These are phyloP conservation scores for Neodontobutis hainanensis DNA, from an alignment of 2,113 vertebrate genomes.

Conservation along the genomic window DNA sequence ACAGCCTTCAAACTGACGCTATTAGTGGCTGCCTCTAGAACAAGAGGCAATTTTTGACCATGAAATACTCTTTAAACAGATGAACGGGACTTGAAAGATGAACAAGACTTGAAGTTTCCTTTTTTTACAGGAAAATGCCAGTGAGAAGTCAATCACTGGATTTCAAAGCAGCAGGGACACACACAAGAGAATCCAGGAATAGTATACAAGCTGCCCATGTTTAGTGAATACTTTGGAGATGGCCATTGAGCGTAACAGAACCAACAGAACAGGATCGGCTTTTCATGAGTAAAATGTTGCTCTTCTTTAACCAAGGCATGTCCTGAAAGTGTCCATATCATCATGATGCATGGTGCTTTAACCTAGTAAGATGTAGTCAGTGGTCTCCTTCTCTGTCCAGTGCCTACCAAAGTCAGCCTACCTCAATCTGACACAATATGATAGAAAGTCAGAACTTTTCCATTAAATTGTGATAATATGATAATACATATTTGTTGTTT, in stretches of 20 bases:
- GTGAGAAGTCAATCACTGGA: constrained; percentile 66
- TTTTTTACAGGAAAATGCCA: constrained; percentile 58
- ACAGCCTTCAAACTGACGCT: constrained; percentile 70
- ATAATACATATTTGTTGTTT: too few relatives aligned
- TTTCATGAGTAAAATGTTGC: constrained; percentile 39
- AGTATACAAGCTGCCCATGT: constrained; percentile 33
- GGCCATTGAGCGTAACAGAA: constrained; percentile 31
- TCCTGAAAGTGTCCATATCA: constrained; percentile 40
- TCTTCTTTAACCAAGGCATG: constrained; percentile 34
- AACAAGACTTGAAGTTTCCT: constrained; percentile 56
- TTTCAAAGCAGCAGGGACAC: constrained; percentile 61
- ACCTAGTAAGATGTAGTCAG: too few relatives aligned
- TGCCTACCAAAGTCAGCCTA: too few relatives aligned
- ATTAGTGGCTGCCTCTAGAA: constrained; percentile 67
- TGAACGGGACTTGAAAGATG: constrained; percentile 65
- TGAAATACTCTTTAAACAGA: constrained; percentile 71
- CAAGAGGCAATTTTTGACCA: constrained; percentile 67
- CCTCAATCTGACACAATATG: too few relatives aligned
- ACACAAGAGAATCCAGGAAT: constrained; percentile 33
- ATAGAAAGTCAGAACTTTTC: too few relatives aligned
- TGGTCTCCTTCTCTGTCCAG: too few relatives aligned
- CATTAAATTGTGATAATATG: too few relatives aligned
- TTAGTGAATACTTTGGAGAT: constrained; percentile 22
- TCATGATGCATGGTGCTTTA: constrained; percentile 31
- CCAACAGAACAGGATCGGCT: constrained; percentile 29